Conservation (phyloP, 1,140 invertebrate genomes). For the Thaumatotibia leucotreta region DNA sequence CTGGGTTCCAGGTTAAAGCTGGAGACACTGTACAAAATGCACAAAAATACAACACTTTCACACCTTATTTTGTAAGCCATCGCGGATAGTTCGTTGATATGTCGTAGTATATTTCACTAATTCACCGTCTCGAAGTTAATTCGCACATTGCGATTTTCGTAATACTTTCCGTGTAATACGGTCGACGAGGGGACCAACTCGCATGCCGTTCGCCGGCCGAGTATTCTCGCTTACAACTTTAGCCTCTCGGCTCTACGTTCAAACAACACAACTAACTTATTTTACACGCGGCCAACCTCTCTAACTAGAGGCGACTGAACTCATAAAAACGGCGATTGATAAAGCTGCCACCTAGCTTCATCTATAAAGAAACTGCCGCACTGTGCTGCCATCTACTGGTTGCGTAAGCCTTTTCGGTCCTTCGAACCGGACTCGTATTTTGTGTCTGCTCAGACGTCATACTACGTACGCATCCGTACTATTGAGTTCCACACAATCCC, state of each 20-base stretch:
- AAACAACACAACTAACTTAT: constrained; percentile 43
- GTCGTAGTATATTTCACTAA: constrained; percentile 50
- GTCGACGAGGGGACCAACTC: constrained; percentile 48
- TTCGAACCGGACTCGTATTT: not conserved
- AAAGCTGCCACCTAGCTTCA: not conserved
- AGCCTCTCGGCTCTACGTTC: constrained; percentile 36
- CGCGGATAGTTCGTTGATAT: constrained; percentile 45
- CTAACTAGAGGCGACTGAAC: constrained; percentile 56
- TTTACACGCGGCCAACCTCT: constrained; percentile 36
- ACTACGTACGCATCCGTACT: not conserved
- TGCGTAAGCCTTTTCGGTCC: not conserved
- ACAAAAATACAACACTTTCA: constrained; percentile 63
- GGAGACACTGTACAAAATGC: constrained; percentile 58
- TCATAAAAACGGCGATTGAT: constrained; percentile 47
- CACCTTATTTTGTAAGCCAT: constrained; percentile 53
- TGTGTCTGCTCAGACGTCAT: no score
- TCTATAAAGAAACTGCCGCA: no score
- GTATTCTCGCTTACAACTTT: constrained; percentile 54
- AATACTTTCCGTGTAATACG: constrained; percentile 26
- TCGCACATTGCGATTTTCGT: constrained; percentile 69
- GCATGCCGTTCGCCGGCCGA: constrained; percentile 61
- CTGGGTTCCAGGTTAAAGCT: constrained; percentile 90
- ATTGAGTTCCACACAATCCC: not conserved
- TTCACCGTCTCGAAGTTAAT: constrained; percentile 58
- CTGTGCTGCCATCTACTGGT: constrained; percentile 1